Evolutionary conservation across 1,140 invertebrate species (phyloP).

Genomic region (Diabrotica undecimpunctata): DNA sequence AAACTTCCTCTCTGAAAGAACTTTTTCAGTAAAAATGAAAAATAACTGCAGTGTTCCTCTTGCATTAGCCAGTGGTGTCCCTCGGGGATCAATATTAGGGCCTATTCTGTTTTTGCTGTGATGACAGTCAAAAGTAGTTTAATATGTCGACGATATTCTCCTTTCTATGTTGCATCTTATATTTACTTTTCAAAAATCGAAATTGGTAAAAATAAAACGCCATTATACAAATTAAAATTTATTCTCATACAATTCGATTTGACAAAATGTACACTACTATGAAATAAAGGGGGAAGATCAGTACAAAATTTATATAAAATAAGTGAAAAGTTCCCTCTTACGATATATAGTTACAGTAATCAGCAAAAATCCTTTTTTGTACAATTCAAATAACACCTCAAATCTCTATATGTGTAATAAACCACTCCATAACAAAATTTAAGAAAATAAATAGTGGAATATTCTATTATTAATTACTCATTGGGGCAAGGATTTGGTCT

Average conservation of each 20-base stretch:
- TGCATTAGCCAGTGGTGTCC: no score
- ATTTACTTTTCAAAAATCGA: no score
- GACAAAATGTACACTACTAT: slow-evolving; percentile 17
- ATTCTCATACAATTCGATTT: slow-evolving; percentile 20
- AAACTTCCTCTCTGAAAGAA: no score
- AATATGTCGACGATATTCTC: no score
- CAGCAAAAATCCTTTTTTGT: not conserved
- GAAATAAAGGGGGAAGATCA: slow-evolving; percentile 13
- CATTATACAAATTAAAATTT: slow-evolving; percentile 10
- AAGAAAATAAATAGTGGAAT: not conserved
- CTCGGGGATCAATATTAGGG: no score
- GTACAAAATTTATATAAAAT: slow-evolving; percentile 23
- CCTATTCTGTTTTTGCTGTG: no score
- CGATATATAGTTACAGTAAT: not conserved
- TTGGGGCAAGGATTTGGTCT: no score
- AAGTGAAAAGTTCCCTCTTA: not conserved
- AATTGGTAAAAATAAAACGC: not conserved
- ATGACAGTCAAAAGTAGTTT: no score
- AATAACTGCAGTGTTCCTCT: no score
- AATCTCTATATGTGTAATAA: not conserved
- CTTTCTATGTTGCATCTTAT: no score
- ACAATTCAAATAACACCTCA: not conserved
- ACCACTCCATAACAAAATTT: not conserved
- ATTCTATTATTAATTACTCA: no score
- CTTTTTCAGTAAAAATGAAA: no score